phyloP scores from a whole-genome alignment of 64 coral and sea anemone species.

The Acropora tenuis region DNA sequence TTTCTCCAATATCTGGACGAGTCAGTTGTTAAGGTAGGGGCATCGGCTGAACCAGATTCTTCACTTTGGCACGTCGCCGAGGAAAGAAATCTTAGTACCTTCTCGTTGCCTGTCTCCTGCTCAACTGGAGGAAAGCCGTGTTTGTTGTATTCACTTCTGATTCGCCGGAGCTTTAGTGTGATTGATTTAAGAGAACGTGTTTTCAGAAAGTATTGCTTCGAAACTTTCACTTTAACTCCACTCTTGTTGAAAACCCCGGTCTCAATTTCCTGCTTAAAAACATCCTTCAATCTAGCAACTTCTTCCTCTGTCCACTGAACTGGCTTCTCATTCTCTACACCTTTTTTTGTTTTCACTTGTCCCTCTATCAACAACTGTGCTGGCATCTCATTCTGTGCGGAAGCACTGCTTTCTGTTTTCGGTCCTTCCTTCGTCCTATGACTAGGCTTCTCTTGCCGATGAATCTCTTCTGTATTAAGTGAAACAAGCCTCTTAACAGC shows the following conservation, averaged over 20 bases:
- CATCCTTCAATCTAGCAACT: conserved; percentile 36
- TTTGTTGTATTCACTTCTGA: conserved; percentile 26
- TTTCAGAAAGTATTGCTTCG: conserved; percentile 15
- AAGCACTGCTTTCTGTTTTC: not conserved
- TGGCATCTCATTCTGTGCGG: conserved; percentile 46
- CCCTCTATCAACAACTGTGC: conserved; percentile 52
- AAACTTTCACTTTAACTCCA: conserved; percentile 40
- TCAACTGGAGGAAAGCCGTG: conserved; percentile 27
- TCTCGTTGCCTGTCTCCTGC: not conserved
- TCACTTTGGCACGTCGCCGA: not conserved
- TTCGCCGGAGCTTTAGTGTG: conserved; percentile 31
- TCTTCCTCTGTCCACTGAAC: conserved; percentile 48
- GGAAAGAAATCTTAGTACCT: not conserved
- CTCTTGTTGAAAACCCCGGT: conserved; percentile 37
- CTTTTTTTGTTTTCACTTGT: conserved; percentile 30
- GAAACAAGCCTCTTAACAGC: conserved; percentile 68
- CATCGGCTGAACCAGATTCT: not conserved
- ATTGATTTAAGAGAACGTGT: conserved; percentile 50
- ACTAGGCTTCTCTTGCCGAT: conserved; percentile 7
- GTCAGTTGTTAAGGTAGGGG: not conserved
- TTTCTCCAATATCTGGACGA: conserved; percentile 1
- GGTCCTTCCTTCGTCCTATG: not conserved
- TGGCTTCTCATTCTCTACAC: not conserved
- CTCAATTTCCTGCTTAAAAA: conserved; percentile 49
- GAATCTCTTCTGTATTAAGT: conserved; percentile 9